phyloP scores from a whole-genome alignment of 2,797 vertebrate genomes.

The Falco berigora region DNA sequence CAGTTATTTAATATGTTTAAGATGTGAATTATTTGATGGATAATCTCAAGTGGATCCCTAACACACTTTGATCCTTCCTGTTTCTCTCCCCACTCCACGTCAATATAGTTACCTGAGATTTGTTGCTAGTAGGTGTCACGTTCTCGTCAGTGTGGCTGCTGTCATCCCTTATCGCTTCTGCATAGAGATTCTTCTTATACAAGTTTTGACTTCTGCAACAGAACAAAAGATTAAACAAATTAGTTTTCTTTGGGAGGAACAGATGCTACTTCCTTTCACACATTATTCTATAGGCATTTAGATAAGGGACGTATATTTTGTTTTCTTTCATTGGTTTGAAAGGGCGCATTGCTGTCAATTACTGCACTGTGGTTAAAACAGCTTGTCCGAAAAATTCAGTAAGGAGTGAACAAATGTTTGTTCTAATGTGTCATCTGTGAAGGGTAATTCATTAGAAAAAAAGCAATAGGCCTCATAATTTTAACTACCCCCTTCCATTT shows the following conservation, averaged over 20 bases:
- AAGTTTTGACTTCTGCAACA: slow-evolving; percentile 72
- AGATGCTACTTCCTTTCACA: neutral
- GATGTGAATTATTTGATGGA: slow-evolving; percentile 71
- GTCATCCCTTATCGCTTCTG: slow-evolving; percentile 70
- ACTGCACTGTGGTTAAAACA: neutral
- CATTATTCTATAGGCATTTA: neutral
- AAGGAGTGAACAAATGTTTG: neutral
- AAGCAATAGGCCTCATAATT: neutral
- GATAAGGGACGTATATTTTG: neutral
- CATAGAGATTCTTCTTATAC: slow-evolving; percentile 64
- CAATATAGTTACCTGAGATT: slow-evolving; percentile 65
- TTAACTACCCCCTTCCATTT: neutral
- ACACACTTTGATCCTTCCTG: slow-evolving; percentile 64
- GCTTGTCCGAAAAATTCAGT: neutral
- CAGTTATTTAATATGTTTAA: slow-evolving; percentile 72
- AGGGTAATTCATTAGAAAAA: neutral
- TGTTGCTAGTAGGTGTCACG: slow-evolving; percentile 52
- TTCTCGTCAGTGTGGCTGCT: slow-evolving; percentile 64
- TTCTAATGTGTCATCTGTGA: neutral
- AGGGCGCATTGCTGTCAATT: neutral
- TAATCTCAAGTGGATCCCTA: slow-evolving; percentile 69
- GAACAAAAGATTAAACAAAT: slow-evolving; percentile 32
- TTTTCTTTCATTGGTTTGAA: neutral
- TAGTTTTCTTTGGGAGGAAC: neutral
- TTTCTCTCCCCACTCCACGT: slow-evolving; percentile 26